A percentile compares a stretch with the other conserved stretches of the same genome.
phyloP scores from a whole-genome alignment of 1,140 invertebrate species.

The Andricus grossulariae region DNA sequence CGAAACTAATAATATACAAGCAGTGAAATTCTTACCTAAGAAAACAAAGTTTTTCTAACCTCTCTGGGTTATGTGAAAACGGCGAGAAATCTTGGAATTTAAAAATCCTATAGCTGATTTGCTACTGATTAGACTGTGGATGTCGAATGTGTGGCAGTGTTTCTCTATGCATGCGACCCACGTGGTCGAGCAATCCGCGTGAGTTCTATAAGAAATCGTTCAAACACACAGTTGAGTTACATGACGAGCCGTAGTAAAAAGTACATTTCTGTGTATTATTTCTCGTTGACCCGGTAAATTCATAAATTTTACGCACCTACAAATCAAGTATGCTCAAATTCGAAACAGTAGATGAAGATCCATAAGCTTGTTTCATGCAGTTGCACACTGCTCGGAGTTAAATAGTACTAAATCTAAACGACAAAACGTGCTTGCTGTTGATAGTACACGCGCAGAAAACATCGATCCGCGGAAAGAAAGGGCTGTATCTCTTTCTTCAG shows the following conservation, averaged over 20 bases:
- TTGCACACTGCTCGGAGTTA: too few species aligned
- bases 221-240: not conserved
- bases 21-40: conserved; percentile 4
- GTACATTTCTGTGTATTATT: not conserved
- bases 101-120: not conserved
- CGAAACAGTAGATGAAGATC: not conserved
- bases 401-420: too few species aligned
- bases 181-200: conserved; percentile 17
- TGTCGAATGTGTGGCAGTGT: not conserved
- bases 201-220: not conserved
- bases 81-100: not conserved
- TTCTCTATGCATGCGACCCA: conserved; percentile 6
- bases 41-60: not conserved
- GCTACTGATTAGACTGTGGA: not conserved
- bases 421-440: too few species aligned
- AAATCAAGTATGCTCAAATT: not conserved
- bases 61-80: not conserved
- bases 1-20: not conserved
- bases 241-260: not conserved
- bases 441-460: too few species aligned
- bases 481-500: too few species aligned
- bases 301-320: conserved; percentile 1
- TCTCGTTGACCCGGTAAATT: not conserved
- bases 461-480: too few species aligned
- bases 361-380: conserved; percentile 5